Evolutionary conservation across 2,888 invertebrate species (phyloP).

Genomic region (Hemithea aestivaria): DNA sequence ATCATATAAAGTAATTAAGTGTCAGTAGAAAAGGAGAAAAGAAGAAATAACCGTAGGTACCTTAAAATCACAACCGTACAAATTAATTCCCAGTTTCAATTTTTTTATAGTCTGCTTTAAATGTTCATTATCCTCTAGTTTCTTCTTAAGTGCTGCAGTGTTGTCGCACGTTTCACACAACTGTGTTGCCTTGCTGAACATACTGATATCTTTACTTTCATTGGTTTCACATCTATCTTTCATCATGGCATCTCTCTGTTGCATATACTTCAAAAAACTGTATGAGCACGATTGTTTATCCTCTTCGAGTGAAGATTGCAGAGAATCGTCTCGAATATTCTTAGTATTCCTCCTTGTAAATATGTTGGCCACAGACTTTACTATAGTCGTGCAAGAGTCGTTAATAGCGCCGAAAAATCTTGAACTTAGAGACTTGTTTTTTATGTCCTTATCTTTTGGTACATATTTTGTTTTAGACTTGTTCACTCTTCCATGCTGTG

Average conservation of each 20-base stretch:
- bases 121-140: slow-evolving; percentile 44
- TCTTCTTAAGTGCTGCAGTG: slow-evolving; percentile 46
- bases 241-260: slow-evolving; percentile 43
- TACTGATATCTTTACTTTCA: slow-evolving; percentile 9
- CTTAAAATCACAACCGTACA: slow-evolving; percentile 72
- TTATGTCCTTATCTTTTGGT: slow-evolving; percentile 22
- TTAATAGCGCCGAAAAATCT: slow-evolving; percentile 56
- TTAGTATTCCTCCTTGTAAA: slow-evolving; percentile 34
- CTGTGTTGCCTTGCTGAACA: slow-evolving; percentile 25
- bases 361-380: slow-evolving; percentile 56
- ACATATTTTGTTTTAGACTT: slow-evolving; percentile 15
- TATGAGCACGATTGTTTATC: slow-evolving; percentile 33
- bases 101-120: slow-evolving; percentile 56
- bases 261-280: slow-evolving; percentile 63
- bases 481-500: slow-evolving; percentile 14
- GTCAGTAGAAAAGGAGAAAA: no score
- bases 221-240: slow-evolving; percentile 19
- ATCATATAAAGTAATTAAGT: no score
- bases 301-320: slow-evolving; percentile 1
- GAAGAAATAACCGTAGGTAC: no score
- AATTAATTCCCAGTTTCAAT: slow-evolving; percentile 64
- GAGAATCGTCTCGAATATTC: slow-evolving; percentile 2
- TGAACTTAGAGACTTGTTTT: slow-evolving; percentile 42
- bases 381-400: slow-evolving; percentile 55
- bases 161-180: slow-evolving; percentile 59